phyloP scores from a whole-genome alignment of 2,113 vertebrate genomes.

The Carettochelys insculpta region DNA sequence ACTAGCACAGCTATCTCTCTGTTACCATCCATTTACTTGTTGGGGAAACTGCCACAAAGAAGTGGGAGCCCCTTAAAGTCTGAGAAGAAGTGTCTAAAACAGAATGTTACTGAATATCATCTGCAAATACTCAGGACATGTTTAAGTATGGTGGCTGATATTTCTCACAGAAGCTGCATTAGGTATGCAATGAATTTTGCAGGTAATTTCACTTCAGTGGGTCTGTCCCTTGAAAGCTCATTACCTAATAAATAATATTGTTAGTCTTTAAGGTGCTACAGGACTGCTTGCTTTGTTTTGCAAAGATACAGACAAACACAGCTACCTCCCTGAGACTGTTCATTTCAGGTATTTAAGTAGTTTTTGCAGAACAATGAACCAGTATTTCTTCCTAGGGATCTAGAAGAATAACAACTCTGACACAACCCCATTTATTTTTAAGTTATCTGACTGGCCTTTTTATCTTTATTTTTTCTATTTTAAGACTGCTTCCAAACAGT shows the following conservation, averaged over 20 bases:
- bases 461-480: slow-evolving; percentile 74
- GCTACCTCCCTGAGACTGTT: too few species aligned
- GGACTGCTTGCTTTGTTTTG: too few species aligned
- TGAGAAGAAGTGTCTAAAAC: background rate
- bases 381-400: slow-evolving; percentile 65
- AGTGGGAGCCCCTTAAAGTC: background rate
- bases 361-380: slow-evolving; percentile 53
- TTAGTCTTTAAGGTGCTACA: too few species aligned
- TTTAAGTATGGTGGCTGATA: background rate
- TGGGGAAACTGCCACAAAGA: background rate
- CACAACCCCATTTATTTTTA: slow-evolving; percentile 44
- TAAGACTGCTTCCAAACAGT: slow-evolving; percentile 70
- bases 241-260: too few species aligned
- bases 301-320: too few species aligned
- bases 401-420: slow-evolving; percentile 43
- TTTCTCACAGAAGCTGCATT: background rate
- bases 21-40: background rate
- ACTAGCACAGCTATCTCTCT: too few species aligned
- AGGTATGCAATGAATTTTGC: background rate
- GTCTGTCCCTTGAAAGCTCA: too few species aligned
- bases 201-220: slow-evolving; percentile 47
- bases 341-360: slow-evolving; percentile 50
- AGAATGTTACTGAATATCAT: background rate
- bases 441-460: slow-evolving; percentile 56
- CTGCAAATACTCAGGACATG: background rate